These are phyloP conservation scores for Acrocephalus arundinaceus DNA, from an alignment of 2,113 vertebrate genomes.

Conservation along the genomic window DNA sequence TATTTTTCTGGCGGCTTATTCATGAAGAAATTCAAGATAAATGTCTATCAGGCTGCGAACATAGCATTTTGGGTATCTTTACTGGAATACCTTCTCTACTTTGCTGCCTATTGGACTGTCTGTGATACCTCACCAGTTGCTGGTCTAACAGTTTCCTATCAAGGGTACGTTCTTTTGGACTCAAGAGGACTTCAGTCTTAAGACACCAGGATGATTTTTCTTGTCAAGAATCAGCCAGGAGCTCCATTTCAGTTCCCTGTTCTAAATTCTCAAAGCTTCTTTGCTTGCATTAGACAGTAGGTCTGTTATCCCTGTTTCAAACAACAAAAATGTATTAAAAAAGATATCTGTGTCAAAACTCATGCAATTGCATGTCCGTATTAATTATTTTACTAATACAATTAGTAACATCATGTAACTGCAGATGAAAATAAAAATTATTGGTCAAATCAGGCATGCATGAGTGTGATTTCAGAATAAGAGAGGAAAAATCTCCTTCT, in stretches of 20 bases:
- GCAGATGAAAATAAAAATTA: not conserved
- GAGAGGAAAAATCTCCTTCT: not conserved
- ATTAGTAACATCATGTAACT: not conserved
- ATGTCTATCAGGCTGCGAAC: slow-evolving; percentile 81
- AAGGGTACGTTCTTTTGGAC: slow-evolving; percentile 78
- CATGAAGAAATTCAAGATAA: slow-evolving; percentile 92
- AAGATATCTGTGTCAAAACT: not conserved
- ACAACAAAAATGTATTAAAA: not conserved
- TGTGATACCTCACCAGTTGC: slow-evolving; percentile 87
- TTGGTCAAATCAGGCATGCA: not conserved
- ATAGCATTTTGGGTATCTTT: slow-evolving; percentile 79
- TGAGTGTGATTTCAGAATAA: not conserved
- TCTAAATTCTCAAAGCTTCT: not conserved
- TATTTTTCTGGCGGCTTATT: slow-evolving; percentile 89
- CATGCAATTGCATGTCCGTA: not conserved
- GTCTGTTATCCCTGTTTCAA: not conserved
- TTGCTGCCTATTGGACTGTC: slow-evolving; percentile 78
- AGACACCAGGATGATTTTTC: not conserved
- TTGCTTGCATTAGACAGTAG: not conserved
- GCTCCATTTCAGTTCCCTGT: not conserved
- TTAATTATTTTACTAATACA: not conserved
- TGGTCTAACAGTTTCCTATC: slow-evolving; percentile 87
- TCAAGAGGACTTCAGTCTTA: not conserved
- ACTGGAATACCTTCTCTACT: slow-evolving; percentile 79
- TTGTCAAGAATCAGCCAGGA: not conserved